These are phyloP conservation scores for Drosophila nr. perissopoda DNA, from an alignment of 2,888 invertebrate genomes.

Conservation along the genomic window DNA sequence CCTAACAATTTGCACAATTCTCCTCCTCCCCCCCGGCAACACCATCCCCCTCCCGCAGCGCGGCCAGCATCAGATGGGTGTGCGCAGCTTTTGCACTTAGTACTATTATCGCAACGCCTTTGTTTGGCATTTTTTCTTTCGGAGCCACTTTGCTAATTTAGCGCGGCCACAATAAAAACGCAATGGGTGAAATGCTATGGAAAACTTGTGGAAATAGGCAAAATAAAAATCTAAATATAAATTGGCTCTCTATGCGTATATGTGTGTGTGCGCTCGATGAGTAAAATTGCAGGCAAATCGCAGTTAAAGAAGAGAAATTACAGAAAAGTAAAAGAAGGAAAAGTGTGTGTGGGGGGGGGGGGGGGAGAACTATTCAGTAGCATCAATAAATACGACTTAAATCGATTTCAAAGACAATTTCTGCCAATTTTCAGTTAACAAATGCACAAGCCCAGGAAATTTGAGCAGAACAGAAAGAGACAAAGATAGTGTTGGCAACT, in stretches of 20 bases:
- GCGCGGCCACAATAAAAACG: conserved; percentile 60
- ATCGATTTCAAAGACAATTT: conserved; percentile 39
- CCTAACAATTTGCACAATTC: neutral
- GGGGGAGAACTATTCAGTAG: neutral
- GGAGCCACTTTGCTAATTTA: conserved; percentile 63
- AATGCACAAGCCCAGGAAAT: conserved; percentile 1
- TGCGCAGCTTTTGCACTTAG: conserved; percentile 65
- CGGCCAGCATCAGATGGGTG: conserved; percentile 15
- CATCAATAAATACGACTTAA: conserved; percentile 22
- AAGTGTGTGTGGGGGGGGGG: neutral
- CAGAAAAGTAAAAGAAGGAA: neutral
- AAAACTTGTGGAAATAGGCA: conserved; percentile 31
- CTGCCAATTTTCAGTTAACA: conserved; percentile 3
- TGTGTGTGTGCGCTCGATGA: conserved; percentile 13
- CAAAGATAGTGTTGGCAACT: neutral
- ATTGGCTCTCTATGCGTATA: conserved; percentile 50
- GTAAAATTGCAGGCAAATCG: conserved; percentile 28
- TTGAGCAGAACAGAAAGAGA: neutral
- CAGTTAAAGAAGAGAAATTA: conserved; percentile 17
- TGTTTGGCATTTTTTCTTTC: conserved; percentile 50
- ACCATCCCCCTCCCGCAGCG: neutral
- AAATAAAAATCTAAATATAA: conserved; percentile 68
- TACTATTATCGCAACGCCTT: conserved; percentile 66
- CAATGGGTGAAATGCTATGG: conserved; percentile 41
- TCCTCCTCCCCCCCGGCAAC: neutral